Conservation (phyloP, 2,888 invertebrate genomes). For the Acrobasis consociella region DNA sequence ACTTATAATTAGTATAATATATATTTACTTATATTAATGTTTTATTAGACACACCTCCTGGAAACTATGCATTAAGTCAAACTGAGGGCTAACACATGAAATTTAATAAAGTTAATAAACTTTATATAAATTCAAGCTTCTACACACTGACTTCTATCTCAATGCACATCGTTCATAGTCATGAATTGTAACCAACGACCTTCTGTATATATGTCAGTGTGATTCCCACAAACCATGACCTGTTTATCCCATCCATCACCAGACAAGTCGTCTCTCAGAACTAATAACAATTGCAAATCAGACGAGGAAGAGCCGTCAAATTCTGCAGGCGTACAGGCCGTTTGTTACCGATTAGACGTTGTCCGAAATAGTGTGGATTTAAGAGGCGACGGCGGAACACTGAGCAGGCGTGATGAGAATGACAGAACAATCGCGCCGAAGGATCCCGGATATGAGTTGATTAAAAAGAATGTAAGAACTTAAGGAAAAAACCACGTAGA, state of each 20-base stretch:
- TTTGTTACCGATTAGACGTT: conserved; percentile 61
- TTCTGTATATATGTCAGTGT: conserved; percentile 1
- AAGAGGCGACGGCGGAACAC: conserved; percentile 67
- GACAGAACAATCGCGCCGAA: conserved; percentile 49
- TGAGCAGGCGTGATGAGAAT: conserved; percentile 61
- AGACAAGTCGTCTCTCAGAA: conserved; percentile 36
- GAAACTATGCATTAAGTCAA: too few relatives aligned
- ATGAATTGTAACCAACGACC: neutral
- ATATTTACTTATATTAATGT: too few relatives aligned
- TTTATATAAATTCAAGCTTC: too few relatives aligned
- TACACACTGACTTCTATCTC: neutral
- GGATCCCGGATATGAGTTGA: conserved; percentile 53
- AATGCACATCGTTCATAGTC: neutral
- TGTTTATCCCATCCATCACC: conserved; percentile 26
- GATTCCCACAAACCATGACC: conserved; percentile 16
- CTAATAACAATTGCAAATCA: conserved; percentile 34
- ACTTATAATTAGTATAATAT: too few relatives aligned
- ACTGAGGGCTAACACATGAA: too few relatives aligned
- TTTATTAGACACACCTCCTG: too few relatives aligned
- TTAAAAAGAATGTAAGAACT: neutral
- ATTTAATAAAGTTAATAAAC: too few relatives aligned
- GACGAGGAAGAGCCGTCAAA: conserved; percentile 37
- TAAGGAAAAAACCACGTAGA: too few relatives aligned
- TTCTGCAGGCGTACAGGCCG: conserved; percentile 46
- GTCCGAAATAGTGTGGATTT: conserved; percentile 61